Conservation (phyloP, 2,888 invertebrate species). For the Temnothorax unifasciatus region DNA sequence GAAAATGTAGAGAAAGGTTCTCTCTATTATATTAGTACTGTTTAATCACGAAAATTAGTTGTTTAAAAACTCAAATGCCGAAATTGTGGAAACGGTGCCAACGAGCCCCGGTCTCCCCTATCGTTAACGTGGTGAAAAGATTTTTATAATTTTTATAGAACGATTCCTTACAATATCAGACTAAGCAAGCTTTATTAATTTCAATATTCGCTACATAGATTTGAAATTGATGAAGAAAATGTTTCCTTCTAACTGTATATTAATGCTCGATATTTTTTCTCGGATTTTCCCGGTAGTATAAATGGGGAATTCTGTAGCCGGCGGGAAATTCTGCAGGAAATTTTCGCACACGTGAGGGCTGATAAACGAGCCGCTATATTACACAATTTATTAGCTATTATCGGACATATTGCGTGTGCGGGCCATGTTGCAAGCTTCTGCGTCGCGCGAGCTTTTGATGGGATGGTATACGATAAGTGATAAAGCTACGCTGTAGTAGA, state of each 20-base stretch:
- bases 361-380: conserved; percentile 66
- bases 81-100: too few relatives aligned
- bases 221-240: not conserved
- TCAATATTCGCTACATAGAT: not conserved
- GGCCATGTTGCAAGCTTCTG: conserved; percentile 44
- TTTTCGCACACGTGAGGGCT: conserved; percentile 24
- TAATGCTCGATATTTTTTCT: not conserved
- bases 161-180: not conserved
- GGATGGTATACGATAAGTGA: conserved; percentile 30
- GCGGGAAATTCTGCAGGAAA: conserved; percentile 31
- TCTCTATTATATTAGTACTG: too few relatives aligned
- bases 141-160: not conserved
- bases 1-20: too few relatives aligned
- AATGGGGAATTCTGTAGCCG: not conserved
- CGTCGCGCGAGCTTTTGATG: conserved; percentile 28
- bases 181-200: not conserved
- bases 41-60: too few relatives aligned
- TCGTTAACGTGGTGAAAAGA: not conserved
- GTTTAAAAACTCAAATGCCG: too few relatives aligned
- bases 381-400: conserved; percentile 72
- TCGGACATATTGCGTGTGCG: conserved; percentile 55
- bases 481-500: not conserved
- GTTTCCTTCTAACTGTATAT: not conserved
- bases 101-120: too few relatives aligned
- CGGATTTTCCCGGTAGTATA: not conserved